Evolutionary conservation across 2,113 vertebrate species (phyloP), one percentile per base, ranked within the genome.

Genomic region (Apteryx owenii): DNA sequence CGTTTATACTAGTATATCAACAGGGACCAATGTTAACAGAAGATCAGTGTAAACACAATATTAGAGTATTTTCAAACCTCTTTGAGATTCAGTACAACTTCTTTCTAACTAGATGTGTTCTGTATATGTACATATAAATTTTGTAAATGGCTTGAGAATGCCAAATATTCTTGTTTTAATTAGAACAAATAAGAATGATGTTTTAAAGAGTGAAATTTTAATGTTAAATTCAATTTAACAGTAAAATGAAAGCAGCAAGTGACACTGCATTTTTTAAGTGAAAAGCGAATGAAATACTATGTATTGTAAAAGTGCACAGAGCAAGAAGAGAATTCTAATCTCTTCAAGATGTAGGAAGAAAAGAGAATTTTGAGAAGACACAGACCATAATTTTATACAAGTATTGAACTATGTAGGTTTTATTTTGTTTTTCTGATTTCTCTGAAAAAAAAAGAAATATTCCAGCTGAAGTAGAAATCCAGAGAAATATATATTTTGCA

Each of bases 131-230:
- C 44, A 46, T 87, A 97, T 92, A 90, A 15, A 96, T 97, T 97
- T 91, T 94, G 36, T 53, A 96, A 97, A 95, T 94, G 75, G n/a
- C 40, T 97, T 93, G 62, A 90, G 60, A 60, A 73, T 95, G 90
- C n/a, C 88, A 97, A 72, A 91, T 96, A 95, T 83, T 97, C 79
- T 96, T 94, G 56, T 94, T 98, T 97, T 96, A 97, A 97, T 97
- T 96, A 95, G 71, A 96, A 60, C 33, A 91, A 95, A 93, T 80
- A 96, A 97, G 71, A 97, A 2, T 44, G 36, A 96, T 95, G 66
- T 51, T 91, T 95, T 36, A 70, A 76, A 87, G 77, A 92, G 22
- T 89, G 81, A 93, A 96, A 53, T 8, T 92, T 95, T 90, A 88
- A 85, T 81, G 71, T 29, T 92, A 77, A 95, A 94, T 95, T 96